These are phyloP conservation scores for Cataglyphis cursor DNA, from an alignment of 2,888 invertebrate species.

Conservation along the genomic window DNA sequence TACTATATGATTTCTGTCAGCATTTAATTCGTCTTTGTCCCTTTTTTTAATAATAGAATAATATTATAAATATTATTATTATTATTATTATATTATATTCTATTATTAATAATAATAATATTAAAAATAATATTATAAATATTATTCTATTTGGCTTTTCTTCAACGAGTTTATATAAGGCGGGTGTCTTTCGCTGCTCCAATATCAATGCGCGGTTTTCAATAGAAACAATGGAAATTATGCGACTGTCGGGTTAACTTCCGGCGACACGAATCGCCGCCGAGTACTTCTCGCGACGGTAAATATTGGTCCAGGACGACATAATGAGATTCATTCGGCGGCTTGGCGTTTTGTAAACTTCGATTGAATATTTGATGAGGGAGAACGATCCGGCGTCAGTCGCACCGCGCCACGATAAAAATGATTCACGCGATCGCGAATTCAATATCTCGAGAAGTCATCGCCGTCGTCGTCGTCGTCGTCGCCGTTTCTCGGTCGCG, in stretches of 20 bases:
- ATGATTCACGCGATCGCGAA: conserved; percentile 59
- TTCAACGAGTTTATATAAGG: background rate
- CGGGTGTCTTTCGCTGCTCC: background rate
- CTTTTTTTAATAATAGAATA: too few species aligned
- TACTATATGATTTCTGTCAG: background rate
- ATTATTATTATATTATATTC: too few species aligned
- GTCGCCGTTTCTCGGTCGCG: conserved; percentile 22
- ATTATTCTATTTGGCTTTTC: background rate
- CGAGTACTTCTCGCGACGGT: conserved; percentile 24
- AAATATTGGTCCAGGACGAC: conserved; percentile 40
- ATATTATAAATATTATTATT: background rate
- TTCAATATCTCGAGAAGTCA: conserved; percentile 59
- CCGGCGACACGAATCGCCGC: conserved; percentile 11
- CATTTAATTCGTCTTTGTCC: too few species aligned
- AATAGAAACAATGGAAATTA: conserved; percentile 42
- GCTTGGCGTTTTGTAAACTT: conserved; percentile 60
- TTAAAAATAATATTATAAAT: background rate
- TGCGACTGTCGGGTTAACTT: conserved; percentile 42
- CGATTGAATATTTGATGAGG: conserved; percentile 64
- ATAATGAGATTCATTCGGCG: conserved; percentile 57
- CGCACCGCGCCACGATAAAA: conserved; percentile 56
- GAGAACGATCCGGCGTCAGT: conserved; percentile 37
- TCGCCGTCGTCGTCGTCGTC: conserved; percentile 17
- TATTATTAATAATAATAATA: background rate
- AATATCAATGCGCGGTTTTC: background rate